These are phyloP conservation scores for Chromis chromis DNA, from an alignment of 2,797 vertebrate species.

Conservation along the genomic window DNA sequence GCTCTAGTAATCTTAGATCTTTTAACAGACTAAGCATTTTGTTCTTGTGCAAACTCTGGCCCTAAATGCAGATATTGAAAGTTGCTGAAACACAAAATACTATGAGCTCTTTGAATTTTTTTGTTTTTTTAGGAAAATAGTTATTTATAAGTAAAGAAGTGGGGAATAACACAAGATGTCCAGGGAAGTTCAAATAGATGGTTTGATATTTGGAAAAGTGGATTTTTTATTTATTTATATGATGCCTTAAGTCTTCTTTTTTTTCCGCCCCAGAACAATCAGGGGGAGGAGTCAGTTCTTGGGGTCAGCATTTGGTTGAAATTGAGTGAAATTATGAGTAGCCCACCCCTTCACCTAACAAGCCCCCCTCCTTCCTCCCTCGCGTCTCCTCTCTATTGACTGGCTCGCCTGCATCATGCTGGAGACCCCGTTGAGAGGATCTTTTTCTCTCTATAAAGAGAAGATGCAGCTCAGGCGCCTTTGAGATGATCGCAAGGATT, in stretches of 20 bases:
- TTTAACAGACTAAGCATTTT: conserved; percentile 78
- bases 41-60: conserved; percentile 20
- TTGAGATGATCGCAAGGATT: conserved; percentile 85
- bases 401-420: conserved; percentile 83
- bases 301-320: conserved; percentile 82
- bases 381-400: conserved; percentile 73
- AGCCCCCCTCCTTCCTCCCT: conserved; percentile 52
- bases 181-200: not conserved
- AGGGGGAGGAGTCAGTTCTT: conserved; percentile 65
- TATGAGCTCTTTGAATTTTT: conserved; percentile 26
- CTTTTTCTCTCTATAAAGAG: conserved; percentile 87
- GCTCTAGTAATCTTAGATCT: conserved; percentile 65
- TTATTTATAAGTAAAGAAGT: conserved; percentile 13
- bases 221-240: conserved; percentile 27
- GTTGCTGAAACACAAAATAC: conserved; percentile 62
- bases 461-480: conserved; percentile 82
- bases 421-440: conserved; percentile 87
- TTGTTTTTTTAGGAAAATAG: not conserved
- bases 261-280: conserved; percentile 67
- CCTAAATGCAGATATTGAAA: conserved; percentile 46
- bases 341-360: conserved; percentile 79
- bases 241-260: conserved; percentile 18
- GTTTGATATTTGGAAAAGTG: not conserved
- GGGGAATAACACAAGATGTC: not conserved
- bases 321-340: conserved; percentile 81